These are phyloP conservation scores for Melitaea athalia DNA, from an alignment of 2,888 invertebrate species.

Conservation along the genomic window DNA sequence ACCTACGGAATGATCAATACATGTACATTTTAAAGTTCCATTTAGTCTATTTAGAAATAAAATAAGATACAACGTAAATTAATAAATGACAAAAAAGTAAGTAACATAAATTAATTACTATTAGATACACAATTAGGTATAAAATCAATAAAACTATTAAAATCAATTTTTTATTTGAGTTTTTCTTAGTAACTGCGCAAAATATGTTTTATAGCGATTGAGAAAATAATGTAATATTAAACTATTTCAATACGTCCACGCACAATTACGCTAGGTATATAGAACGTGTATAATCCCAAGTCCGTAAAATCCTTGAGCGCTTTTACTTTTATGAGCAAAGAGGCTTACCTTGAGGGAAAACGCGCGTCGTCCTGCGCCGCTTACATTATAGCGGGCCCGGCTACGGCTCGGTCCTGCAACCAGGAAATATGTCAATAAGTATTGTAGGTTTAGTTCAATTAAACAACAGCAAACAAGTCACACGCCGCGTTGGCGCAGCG, in stretches of 20 bases:
- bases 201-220: not conserved
- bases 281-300: constrained; percentile 18
- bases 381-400: constrained; percentile 77
- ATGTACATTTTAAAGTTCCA: too few relatives aligned
- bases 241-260: constrained; percentile 5
- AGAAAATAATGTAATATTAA: constrained; percentile 3
- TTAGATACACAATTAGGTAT: too few relatives aligned
- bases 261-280: constrained; percentile 17
- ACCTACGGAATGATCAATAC: too few relatives aligned
- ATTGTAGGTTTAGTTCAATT: constrained; percentile 13
- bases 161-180: too few relatives aligned
- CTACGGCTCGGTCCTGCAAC: constrained; percentile 65
- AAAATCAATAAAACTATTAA: too few relatives aligned
- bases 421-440: constrained; percentile 44
- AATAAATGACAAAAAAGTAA: too few relatives aligned
- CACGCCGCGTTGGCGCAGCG: too few relatives aligned
- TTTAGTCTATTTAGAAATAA: too few relatives aligned
- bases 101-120: too few relatives aligned
- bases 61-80: too few relatives aligned
- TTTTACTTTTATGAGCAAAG: constrained; percentile 43
- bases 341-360: constrained; percentile 75
- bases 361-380: constrained; percentile 71
- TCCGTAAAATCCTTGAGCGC: constrained; percentile 33
- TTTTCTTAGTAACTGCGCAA: not conserved
- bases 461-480: not conserved